phyloP scores from a whole-genome alignment of 1,140 invertebrate species.

The Drosophila funebris region DNA sequence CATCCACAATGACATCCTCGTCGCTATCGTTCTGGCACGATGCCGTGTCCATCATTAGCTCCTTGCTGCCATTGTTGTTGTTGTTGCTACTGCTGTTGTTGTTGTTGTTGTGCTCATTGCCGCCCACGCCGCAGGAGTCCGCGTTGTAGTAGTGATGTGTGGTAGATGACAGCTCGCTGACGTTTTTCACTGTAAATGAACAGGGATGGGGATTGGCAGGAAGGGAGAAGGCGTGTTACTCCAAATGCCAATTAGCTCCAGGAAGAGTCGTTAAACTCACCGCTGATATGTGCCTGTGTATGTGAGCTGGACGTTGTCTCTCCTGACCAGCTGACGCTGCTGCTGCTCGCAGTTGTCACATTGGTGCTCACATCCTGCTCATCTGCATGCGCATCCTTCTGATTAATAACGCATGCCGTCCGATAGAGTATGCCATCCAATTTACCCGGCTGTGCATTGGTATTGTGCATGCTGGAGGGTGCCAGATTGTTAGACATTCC shows the following conservation, averaged over 20 bases:
- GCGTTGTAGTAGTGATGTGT: constrained; percentile 83
- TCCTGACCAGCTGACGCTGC: constrained; percentile 64
- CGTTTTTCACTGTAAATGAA: constrained; percentile 71
- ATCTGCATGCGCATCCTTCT: constrained; percentile 62
- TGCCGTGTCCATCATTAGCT: constrained; percentile 74
- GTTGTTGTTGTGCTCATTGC: constrained; percentile 55
- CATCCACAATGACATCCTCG: constrained; percentile 82
- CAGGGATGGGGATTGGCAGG: not conserved
- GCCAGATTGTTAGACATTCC: constrained; percentile 18
- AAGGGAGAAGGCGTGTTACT: not conserved
- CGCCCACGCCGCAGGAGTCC: constrained; percentile 77
- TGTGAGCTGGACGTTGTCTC: constrained; percentile 41
- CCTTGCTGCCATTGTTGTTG: constrained; percentile 60
- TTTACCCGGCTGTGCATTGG: constrained; percentile 76
- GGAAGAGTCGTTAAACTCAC: constrained; percentile 36
- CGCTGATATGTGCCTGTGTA: constrained; percentile 79
- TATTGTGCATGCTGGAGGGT: constrained; percentile 68
- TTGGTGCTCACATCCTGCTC: constrained; percentile 72
- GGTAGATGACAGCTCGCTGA: constrained; percentile 82
- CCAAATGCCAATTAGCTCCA: not conserved
- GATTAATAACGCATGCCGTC: constrained; percentile 78
- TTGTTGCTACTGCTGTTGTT: constrained; percentile 45
- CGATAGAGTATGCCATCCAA: constrained; percentile 79
- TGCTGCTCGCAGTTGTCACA: constrained; percentile 66
- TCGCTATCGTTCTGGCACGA: constrained; percentile 82